These are phyloP conservation scores for Drosophila orosa DNA, from an alignment of 1,140 invertebrate genomes.

Conservation along the genomic window DNA sequence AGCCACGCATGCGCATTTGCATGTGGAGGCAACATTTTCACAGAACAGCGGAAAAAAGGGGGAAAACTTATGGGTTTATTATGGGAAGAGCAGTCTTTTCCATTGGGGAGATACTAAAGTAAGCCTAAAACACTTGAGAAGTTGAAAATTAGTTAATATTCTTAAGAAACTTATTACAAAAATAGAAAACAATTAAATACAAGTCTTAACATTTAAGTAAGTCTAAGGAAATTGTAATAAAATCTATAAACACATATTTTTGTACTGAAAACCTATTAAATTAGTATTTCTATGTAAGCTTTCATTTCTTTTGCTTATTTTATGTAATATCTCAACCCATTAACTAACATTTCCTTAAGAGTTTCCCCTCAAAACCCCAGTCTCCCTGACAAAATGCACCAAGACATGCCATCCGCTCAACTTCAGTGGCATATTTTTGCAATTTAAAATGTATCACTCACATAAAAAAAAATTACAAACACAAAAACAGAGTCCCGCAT, in stretches of 20 bases:
- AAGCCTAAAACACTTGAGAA: too few relatives aligned
- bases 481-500: constrained; percentile 30
- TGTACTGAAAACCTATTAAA: background rate
- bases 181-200: too few relatives aligned
- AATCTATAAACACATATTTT: too few relatives aligned
- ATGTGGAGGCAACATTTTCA: constrained; percentile 62
- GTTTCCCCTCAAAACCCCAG: background rate
- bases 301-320: background rate
- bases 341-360: background rate
- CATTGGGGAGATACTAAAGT: too few relatives aligned
- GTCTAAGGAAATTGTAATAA: too few relatives aligned
- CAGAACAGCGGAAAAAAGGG: constrained; percentile 11
- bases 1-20: constrained; percentile 70
- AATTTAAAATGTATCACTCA: constrained; percentile 69
- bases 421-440: constrained; percentile 37
- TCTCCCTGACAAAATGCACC: constrained; percentile 26
- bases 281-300: background rate
- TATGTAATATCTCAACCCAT: too few relatives aligned
- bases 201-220: background rate
- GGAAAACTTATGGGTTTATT: background rate
- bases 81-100: background rate
- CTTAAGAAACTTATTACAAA: background rate
- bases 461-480: constrained; percentile 3
- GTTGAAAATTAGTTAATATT: background rate
- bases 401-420: constrained; percentile 24